Base-by-base conservation (phyloP, 1,140 invertebrate genomes). In the Brachionus sp. region DNA sequence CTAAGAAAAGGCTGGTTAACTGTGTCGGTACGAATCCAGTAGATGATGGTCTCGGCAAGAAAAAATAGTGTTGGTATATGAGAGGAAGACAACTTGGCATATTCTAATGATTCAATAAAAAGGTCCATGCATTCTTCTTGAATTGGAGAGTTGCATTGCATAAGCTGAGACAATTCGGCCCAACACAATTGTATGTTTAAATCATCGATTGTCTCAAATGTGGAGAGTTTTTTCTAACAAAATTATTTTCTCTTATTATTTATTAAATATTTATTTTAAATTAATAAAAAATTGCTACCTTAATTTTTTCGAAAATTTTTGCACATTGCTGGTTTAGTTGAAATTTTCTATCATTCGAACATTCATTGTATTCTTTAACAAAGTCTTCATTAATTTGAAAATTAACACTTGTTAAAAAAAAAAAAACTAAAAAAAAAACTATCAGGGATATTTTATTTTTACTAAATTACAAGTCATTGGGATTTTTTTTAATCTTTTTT, bases 51-150 rank as follows among this genome's bases (percentile, higher is more conserved):
- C 85, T 89, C 88, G 10, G 88, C 88, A 57, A 89, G 86, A 82
- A 87, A 89, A 78, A 89, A 89, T 23, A 89, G 84, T 2, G 87
- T 88, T 5, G 87, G 87, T 33, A 89, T 87, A 35, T 88, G 88
- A 35, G 85, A 86, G 62, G 85, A 86, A 64, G 86, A 85, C 39
- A 89, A 44, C 5, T 87, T 87, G 35, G 88, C 87, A 62, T 88
- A 86, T 75, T 88, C 87, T 50, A 89, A 84, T 16, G 88, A 80
- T 7, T 33, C 23, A 9, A 62, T 35, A 44, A 80, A 66, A 12
- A 80, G 29, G 16, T 80, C 62, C 50, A 80, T 80, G 16, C 50
- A 80, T 88, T 88, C 88, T 87, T 89, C 87, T 62, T 89, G 87
- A 64, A 88, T 86, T 66, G 85, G 85, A 6, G 88, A 88, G 84